These are phyloP conservation scores for Elegia similella DNA, from an alignment of 2,888 invertebrate genomes.

Conservation along the genomic window DNA sequence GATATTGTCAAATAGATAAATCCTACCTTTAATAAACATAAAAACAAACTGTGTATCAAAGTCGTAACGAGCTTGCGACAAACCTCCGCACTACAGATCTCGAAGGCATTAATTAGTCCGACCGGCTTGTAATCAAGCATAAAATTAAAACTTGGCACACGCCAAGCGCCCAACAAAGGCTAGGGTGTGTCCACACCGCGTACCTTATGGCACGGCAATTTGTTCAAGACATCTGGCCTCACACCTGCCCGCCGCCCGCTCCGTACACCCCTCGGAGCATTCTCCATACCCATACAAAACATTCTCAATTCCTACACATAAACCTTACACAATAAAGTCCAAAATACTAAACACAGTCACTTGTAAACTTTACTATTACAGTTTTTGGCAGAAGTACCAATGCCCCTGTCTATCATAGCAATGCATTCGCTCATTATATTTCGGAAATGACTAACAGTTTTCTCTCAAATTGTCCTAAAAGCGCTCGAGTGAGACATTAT, in stretches of 20 bases:
- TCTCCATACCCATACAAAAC: conserved; percentile 15
- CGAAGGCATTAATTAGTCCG: conserved; percentile 73
- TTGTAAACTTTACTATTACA: conserved; percentile 44
- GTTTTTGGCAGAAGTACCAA: conserved; percentile 71
- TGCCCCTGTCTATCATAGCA: conserved; percentile 67
- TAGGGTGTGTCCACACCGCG: conserved; percentile 74
- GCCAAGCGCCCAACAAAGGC: conserved; percentile 64
- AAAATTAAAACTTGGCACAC: conserved; percentile 82
- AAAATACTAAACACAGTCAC: conserved; percentile 28
- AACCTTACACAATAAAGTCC: conserved; percentile 36
- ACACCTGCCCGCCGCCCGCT: conserved; percentile 72
- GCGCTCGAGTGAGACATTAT: conserved; percentile 64
- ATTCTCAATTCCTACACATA: conserved; percentile 18
- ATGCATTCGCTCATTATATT: conserved; percentile 66
- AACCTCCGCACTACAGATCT: conserved; percentile 56
- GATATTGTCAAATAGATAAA: too few species aligned
- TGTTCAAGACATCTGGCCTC: conserved; percentile 81
- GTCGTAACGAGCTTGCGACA: conserved; percentile 36
- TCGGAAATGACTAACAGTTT: conserved; percentile 77
- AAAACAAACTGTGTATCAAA: background rate
- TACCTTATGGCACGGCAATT: conserved; percentile 78
- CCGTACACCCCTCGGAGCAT: conserved; percentile 36
- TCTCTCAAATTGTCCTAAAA: conserved; percentile 61
- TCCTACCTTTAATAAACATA: background rate
- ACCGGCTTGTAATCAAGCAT: conserved; percentile 77